Base-by-base conservation (phyloP, 2,113 vertebrate species). In the Lates calcarifer region DNA sequence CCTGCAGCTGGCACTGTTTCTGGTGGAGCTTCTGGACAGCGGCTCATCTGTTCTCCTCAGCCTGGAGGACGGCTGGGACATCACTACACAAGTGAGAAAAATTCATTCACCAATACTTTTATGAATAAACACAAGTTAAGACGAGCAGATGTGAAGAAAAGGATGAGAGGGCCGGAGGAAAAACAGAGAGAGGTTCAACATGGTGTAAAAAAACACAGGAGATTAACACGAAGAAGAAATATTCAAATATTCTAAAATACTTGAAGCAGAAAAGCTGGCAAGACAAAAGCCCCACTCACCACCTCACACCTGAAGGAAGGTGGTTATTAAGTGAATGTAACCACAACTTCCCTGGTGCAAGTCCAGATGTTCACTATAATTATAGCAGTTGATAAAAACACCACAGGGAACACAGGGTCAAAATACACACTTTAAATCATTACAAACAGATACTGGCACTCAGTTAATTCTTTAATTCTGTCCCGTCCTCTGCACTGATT, bases 21-120 rank as follows among this genome's bases (percentile, higher is more conserved):
- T 97, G 78, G 97, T 97, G 79, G 97, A 99, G 91, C 96, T 99
- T 39, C 94, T 99, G 85, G 97, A 99, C 91, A 96, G 94, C 65
- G 97, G 98, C 71, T 99, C 98, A 55, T 99, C 98, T 26, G 97
- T 97, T 79, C 92, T 99, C 90, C 94, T 99, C 90, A 97, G 98
- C 93, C 94, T 99, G 90, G 98, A 99, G 94, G 98, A 99, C 77
- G 98, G 98, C 90, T 99, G 98, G 98, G 98, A 99, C 90, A 96
- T 98, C 86, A 99, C 97, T 39, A 95, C 96, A 41, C 98, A 99
- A 95, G 98, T 98, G 93, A 96, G 95, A 13, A 47, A 35, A 57
- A 75, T 60, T 9, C 85, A 75, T 60, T 9, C 85, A 63, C 43
- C 68, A 33, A 63, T 20, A 29, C 43, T 39, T n/a, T 37, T 14